Conservation (phyloP, 2,113 vertebrate genomes). For the Globicephala melas region DNA sequence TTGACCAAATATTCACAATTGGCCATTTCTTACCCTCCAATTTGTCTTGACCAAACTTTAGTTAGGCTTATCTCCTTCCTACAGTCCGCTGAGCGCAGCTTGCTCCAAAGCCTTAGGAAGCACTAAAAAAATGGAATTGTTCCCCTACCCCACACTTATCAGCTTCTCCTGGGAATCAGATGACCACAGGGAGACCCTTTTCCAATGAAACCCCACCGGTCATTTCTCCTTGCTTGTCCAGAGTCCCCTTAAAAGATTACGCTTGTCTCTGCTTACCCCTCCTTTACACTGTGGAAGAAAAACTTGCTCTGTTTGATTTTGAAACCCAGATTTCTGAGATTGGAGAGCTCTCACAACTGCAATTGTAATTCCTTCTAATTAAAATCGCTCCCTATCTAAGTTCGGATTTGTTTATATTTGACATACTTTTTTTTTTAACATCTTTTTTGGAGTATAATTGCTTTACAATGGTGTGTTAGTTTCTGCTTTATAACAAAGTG, state of each 20-base stretch:
- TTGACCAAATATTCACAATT: neutral
- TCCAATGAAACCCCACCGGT: neutral
- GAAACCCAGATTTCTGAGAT: neutral
- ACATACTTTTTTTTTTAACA: neutral
- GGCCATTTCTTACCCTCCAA: neutral
- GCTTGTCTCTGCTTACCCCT: neutral
- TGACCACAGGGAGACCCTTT: neutral
- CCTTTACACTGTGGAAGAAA: neutral
- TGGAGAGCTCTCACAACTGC: neutral
- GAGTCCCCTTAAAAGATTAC: neutral
- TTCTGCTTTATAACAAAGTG: no score
- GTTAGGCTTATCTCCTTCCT: neutral
- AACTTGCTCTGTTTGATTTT: neutral
- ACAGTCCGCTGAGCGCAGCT: neutral
- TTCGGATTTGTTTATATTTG: neutral
- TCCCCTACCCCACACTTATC: neutral
- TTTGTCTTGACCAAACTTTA: neutral
- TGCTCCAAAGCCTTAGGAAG: neutral
- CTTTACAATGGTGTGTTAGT: no score
- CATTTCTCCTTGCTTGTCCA: neutral
- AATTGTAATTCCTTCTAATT: neutral
- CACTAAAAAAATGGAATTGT: neutral
- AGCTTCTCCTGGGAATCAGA: neutral
- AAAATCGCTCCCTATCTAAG: neutral
- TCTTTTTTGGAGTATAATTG: no score